Conservation (phyloP, 2,888 invertebrate genomes). For the Brassicogethes aeneus region DNA sequence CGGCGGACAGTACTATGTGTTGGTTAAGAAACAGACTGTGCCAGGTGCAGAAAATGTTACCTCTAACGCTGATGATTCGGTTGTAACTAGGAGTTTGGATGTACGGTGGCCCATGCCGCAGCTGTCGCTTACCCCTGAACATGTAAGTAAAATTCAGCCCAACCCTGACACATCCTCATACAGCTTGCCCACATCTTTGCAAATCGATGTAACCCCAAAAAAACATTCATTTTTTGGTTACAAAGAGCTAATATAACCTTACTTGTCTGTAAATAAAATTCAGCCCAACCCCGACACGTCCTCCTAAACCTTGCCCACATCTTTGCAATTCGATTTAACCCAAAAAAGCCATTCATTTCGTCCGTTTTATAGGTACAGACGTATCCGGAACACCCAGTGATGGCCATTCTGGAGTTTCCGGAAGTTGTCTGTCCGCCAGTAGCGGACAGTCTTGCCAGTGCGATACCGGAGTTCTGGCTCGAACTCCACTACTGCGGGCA, state of each 20-base stretch:
- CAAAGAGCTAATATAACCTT: no score
- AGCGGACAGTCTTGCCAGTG: constrained; percentile 44
- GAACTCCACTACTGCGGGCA: constrained; percentile 75
- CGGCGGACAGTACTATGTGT: constrained; percentile 57
- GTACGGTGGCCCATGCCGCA: constrained; percentile 73
- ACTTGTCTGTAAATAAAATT: no score
- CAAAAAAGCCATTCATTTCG: no score
- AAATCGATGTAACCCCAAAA: no score
- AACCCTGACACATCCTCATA: no score
- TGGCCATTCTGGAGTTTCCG: constrained; percentile 66
- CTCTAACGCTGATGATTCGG: constrained; percentile 19
- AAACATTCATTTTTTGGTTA: no score
- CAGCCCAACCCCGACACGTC: no score
- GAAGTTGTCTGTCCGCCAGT: constrained; percentile 61
- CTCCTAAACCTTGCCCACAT: no score
- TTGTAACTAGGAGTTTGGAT: constrained; percentile 54
- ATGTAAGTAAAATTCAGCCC: no score
- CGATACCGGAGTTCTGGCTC: constrained; percentile 62
- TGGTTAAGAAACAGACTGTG: constrained; percentile 37
- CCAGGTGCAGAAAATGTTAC: constrained; percentile 9
- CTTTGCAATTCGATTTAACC: no score
- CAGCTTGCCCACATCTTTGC: no score
- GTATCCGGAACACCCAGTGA: constrained; percentile 67
- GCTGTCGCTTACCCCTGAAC: constrained; percentile 63
- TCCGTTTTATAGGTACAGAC: no score